These are phyloP conservation scores for Chaetogeoica ovagalla DNA, from an alignment of 2,888 invertebrate species.

Conservation along the genomic window DNA sequence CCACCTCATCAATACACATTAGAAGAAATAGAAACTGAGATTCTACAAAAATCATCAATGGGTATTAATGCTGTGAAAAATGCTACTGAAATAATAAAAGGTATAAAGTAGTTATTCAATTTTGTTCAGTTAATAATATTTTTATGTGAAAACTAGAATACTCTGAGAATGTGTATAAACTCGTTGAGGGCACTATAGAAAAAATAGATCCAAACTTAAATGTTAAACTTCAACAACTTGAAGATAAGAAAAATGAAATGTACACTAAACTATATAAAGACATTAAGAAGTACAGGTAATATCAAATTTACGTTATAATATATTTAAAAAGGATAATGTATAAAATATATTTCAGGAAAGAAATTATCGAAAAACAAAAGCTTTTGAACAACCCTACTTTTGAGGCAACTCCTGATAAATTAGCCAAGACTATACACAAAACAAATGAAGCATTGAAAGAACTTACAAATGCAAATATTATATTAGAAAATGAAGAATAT, in stretches of 20 bases:
- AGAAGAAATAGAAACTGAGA: conserved; percentile 45
- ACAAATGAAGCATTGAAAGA: conserved; percentile 31
- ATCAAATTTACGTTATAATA: neutral
- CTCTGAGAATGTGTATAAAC: conserved; percentile 25
- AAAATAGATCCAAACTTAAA: conserved; percentile 35
- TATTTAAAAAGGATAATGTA: neutral
- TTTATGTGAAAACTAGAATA: conserved; percentile 20
- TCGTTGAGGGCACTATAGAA: conserved; percentile 19
- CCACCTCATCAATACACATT: conserved; percentile 30
- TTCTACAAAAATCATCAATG: conserved; percentile 11
- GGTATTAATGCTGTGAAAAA: conserved; percentile 19
- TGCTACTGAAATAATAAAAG: conserved; percentile 39
- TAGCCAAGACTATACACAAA: conserved; percentile 26
- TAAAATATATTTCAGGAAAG: conserved; percentile 32
- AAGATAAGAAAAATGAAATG: conserved; percentile 25
- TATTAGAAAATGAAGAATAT: conserved; percentile 33
- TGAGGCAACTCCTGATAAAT: conserved; percentile 27
- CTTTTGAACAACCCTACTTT: conserved; percentile 24
- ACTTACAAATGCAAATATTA: neutral
- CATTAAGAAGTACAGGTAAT: conserved; percentile 22
- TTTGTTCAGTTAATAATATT: neutral
- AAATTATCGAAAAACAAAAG: conserved; percentile 39
- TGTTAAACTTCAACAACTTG: conserved; percentile 36
- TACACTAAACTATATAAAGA: conserved; percentile 25
- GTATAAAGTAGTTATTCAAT: neutral